These are phyloP conservation scores for Porites australiensis DNA, from an alignment of 64 coral and sea anemone species.

Conservation along the genomic window DNA sequence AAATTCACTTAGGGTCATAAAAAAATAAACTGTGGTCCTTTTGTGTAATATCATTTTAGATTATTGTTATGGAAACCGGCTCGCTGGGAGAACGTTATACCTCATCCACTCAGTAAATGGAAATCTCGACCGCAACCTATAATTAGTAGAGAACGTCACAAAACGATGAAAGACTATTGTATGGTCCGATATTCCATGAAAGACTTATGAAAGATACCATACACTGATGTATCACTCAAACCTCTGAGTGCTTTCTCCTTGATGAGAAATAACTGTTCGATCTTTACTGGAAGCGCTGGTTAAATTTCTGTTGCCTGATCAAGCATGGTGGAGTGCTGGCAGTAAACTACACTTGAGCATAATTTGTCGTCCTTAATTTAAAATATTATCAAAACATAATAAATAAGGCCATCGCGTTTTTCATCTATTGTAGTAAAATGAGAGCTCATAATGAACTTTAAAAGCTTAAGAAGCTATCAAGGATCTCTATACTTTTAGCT, in stretches of 20 bases:
- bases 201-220: neutral
- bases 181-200: neutral
- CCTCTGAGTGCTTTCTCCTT: neutral
- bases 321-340: too few species aligned
- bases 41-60: neutral
- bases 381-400: neutral
- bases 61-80: constrained; percentile 40
- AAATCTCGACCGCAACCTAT: constrained; percentile 9
- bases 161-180: neutral
- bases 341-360: too few species aligned
- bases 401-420: neutral
- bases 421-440: neutral
- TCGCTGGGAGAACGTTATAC: neutral
- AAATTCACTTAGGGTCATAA: neutral
- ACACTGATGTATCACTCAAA: neutral
- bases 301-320: neutral
- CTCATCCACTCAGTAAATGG: neutral
- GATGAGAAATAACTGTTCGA: neutral
- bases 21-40: neutral
- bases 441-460: neutral
- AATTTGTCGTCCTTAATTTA: neutral
- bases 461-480: neutral
- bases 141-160: constrained; percentile 29
- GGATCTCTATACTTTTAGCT: neutral
- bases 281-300: neutral